Conservation (phyloP, 2,888 invertebrate genomes). For the Sarcophaga variegata region DNA sequence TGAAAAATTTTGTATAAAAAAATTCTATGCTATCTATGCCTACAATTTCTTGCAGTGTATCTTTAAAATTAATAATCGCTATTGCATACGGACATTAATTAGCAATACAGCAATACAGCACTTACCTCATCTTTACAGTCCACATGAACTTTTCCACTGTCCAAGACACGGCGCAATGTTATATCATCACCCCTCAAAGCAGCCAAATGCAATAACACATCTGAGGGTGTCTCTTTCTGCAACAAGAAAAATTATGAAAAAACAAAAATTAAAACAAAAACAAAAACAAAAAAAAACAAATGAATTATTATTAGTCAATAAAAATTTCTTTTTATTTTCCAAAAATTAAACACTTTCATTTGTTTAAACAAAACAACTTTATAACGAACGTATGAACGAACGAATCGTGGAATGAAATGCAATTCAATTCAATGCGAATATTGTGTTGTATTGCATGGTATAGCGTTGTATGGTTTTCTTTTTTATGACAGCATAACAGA, state of each 20-base stretch:
- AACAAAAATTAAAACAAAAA: slow-evolving; percentile 6
- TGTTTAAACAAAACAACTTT: slow-evolving; percentile 50
- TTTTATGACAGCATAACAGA: slow-evolving; percentile 55
- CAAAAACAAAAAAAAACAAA: not conserved
- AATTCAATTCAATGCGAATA: not conserved
- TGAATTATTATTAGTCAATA: slow-evolving; percentile 54
- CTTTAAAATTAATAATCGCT: not conserved
- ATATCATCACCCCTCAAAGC: slow-evolving; percentile 92
- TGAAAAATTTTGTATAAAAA: too few species aligned
- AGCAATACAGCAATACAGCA: slow-evolving; percentile 34
- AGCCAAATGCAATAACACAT: slow-evolving; percentile 95
- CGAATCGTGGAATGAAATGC: slow-evolving; percentile 24
- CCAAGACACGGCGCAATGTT: slow-evolving; percentile 89
- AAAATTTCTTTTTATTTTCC: slow-evolving; percentile 14
- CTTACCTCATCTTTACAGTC: slow-evolving; percentile 96
- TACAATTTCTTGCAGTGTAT: slow-evolving; percentile 16
- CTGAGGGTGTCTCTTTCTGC: slow-evolving; percentile 96
- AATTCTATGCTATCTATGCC: not conserved
- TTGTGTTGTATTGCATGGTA: not conserved
- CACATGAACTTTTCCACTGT: slow-evolving; percentile 96
- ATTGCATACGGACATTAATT: slow-evolving; percentile 41
- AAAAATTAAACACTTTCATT: slow-evolving; percentile 62
- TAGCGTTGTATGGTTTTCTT: not conserved
- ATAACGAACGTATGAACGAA: slow-evolving; percentile 31
- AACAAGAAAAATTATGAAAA: slow-evolving; percentile 67